Base-by-base conservation (phyloP, 2,888 invertebrate genomes). In the Nymphalis polychloros region DNA sequence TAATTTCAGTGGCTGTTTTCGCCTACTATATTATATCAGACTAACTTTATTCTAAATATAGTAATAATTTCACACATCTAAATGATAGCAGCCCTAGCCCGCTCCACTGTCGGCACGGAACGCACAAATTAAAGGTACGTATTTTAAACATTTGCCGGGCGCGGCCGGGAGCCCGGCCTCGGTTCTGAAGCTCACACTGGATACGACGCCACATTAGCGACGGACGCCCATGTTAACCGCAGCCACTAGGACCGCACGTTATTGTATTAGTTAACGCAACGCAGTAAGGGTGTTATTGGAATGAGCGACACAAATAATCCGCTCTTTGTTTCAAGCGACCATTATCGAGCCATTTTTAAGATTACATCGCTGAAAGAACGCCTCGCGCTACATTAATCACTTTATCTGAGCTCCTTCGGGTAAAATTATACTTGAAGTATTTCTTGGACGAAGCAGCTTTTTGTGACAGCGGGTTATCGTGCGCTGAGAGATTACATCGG, bases 381-480 rank as follows among this genome's bases (percentile, higher is more conserved):
- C 75, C 75, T 75, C 73, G 72, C 72, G 75, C 75, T 74, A 75
- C 77, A 78, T 79, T 79, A 78, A 79, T 79, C 79, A 78, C 77
- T 76, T 77, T 77, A 77, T 77, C 76, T 73, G 73, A 68, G 73
- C 71, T 72, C 70, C 64, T 67, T 67, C 69, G 70, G 72, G 68
- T 69, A 57, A 67, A 67, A 67, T 70, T 70, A 70, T 67, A 66
- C 68, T 73, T 59, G 64, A 68, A 68, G 70, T 73, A 69, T 73
- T 70, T 64, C 70, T 72, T 65, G 71, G 69, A 69, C 67, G 70
- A 68, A 66, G 71, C 72, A 50, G 68, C 66, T 73, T 73, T 75
- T 75, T 76, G 72, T 72, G 73, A 73, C 76, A 70, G 70, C 68
- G 74, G 63, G 61, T 71, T 75, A 73, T 73, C 71, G 70, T 68